Conservation (phyloP, 2,797 vertebrate species). For the Anniella stebbinsi region DNA sequence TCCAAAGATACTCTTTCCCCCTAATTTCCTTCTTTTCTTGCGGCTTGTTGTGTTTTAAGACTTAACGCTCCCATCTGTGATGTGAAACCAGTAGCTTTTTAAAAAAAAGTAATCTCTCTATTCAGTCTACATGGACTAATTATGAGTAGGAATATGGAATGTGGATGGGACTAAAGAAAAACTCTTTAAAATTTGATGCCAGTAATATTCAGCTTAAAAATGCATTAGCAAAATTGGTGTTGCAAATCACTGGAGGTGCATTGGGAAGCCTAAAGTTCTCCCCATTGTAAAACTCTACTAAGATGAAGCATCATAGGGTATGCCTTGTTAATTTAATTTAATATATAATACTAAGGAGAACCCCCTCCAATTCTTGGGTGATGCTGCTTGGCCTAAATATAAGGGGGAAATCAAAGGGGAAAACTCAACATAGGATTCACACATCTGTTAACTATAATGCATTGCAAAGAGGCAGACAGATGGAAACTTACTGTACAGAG, state of each 20-base stretch:
- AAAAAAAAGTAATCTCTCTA: neutral
- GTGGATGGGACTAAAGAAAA: slow-evolving; percentile 21
- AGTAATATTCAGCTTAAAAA: slow-evolving; percentile 22
- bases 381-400: neutral
- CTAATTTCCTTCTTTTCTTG: slow-evolving; percentile 2
- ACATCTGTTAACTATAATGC: neutral
- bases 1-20: neutral
- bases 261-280: slow-evolving; percentile 3
- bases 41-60: neutral
- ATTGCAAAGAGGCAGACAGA: neutral
- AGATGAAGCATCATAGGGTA: slow-evolving; percentile 1
- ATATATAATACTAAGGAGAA: neutral
- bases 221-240: slow-evolving; percentile 2
- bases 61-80: neutral
- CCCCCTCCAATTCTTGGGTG: neutral
- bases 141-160: slow-evolving; percentile 2
- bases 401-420: neutral
- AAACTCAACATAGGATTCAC: neutral
- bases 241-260: neutral
- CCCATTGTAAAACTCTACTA: neutral
- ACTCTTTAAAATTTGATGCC: slow-evolving; percentile 32
- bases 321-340: slow-evolving; percentile 1
- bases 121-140: slow-evolving; percentile 4
- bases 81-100: neutral
- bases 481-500: neutral